These are phyloP conservation scores for Orchestes rusci DNA, from an alignment of 2,888 invertebrate species.

Conservation along the genomic window DNA sequence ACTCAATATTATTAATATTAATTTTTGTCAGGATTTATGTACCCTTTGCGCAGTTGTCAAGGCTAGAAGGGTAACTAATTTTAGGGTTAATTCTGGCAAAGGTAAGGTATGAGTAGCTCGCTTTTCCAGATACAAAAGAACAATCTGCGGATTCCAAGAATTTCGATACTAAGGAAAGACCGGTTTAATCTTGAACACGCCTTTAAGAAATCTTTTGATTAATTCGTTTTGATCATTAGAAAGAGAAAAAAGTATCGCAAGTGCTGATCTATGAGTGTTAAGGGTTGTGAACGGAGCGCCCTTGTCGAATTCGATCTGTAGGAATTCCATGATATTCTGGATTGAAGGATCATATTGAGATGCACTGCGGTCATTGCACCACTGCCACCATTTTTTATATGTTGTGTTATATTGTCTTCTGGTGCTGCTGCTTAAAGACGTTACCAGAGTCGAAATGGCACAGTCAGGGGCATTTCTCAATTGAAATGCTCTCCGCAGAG, in stretches of 20 bases:
- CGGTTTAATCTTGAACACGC: slow-evolving; percentile 26
- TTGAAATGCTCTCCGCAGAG: slow-evolving; percentile 15
- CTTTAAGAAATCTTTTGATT: slow-evolving; percentile 29
- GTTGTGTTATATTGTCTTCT: slow-evolving; percentile 26
- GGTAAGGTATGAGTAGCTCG: background rate
- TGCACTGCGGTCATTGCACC: slow-evolving; percentile 11
- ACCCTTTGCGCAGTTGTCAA: slow-evolving; percentile 13
- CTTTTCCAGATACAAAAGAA: background rate
- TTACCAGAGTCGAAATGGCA: background rate
- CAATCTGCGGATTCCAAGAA: slow-evolving; percentile 29
- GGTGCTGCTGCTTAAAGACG: slow-evolving; percentile 10
- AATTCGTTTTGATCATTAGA: slow-evolving; percentile 21
- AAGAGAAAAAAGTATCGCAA: slow-evolving; percentile 4
- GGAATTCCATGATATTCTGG: background rate
- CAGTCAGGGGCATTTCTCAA: background rate
- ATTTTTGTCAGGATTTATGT: slow-evolving; percentile 4
- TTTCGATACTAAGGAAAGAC: slow-evolving; percentile 24
- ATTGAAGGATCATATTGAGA: background rate
- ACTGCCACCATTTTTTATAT: slow-evolving; percentile 27
- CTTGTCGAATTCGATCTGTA: background rate
- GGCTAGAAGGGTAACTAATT: slow-evolving; percentile 28
- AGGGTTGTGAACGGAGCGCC: background rate
- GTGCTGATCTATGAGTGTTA: slow-evolving; percentile 8
- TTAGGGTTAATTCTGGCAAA: slow-evolving; percentile 21
- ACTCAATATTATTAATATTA: slow-evolving; percentile 1